Base-by-base conservation (phyloP, 2,797 vertebrate genomes). In the Melanotaenia maccullochi region DNA sequence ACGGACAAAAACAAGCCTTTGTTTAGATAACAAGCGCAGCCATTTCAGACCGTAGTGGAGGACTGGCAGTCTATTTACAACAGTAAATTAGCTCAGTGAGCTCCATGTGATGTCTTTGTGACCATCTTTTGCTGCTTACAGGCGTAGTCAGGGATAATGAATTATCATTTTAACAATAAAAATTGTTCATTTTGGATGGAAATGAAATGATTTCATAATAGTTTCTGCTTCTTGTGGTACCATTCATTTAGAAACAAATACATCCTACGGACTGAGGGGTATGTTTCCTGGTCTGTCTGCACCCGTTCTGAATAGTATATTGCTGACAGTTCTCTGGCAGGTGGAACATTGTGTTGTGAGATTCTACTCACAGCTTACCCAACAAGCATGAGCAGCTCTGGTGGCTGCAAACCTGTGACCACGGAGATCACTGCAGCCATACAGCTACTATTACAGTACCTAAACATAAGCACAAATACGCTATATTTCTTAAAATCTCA, bases 1-100 rank as follows among this genome's bases (percentile, higher is more conserved):
- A 33, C 51, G 67, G 67, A 87, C 32, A 33, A 78, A 91, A 91
- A 78, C 75, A 69, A 69, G 59, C 71, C 80, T 90, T 92, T 93
- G 87, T 92, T 89, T 84, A 60, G 65, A 82, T 66, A 73, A 75
- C 54, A 73, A 72, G 58, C 67, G 59, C 54, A 61, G 62, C 56
- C 72, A 65, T 71, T 81, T 71, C 73, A 73, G 61, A 76, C 52
- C 60, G 55, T 49, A 65, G 70, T 74, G 67, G 66, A 73, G 70
- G 66, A 68, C 79, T 75, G 56, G 71, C 75, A 73, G 70, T 81
- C 73, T 69, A 68, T 86, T 89, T 87, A 73, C 82, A 84, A 58
- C 76, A 61, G 71, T 85, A 83, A 91, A 85, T 81, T 49, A 89
- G 81, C 67, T 86, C 70, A 47, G 60, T 22, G 44, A 63, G 75